Base-by-base conservation (phyloP, 2,797 vertebrate species). In the Argyrosomus regius region DNA sequence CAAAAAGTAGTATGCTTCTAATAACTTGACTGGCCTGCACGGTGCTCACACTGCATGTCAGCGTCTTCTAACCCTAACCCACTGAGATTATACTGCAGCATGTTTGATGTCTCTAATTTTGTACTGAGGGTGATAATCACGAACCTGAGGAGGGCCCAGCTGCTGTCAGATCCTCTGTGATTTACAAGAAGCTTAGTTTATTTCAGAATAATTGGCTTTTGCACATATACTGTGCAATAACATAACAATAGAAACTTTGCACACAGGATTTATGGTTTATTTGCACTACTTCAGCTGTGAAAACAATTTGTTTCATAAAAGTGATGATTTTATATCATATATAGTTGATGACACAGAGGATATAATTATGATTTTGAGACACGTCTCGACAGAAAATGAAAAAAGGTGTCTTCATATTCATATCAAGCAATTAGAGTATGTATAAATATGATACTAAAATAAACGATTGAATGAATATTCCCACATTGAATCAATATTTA, bases 71-170 rank as follows among this genome's bases (percentile, higher is more conserved):
- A 43, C 35, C 24, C 11, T 2, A 28, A 54, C 28, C 48, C 17
- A 12, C 2, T 31, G 22, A 9, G 24, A 45, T 45, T 17, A 45
- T 3, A 39, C 66, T 59, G 67, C 22, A 20, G 59, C 66, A 12
- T 54, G 60, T 53, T 57, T 24, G 16, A 69, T 16, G 13, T 49
- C 31, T 16, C 14, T 46, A 17, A 48, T 20, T 65, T 35, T 41
- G 39, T 63, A 26, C 56, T 10, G 50, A 46, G 35, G 17, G 9
- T 39, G 39, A 39, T 57, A 59, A 69, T 59, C 26, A 54, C 28
- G 53, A 59, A 28, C 31, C n/a, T 65, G 17, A 48, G 53, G 58
- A 70, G 48, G 49, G 50, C n/a, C 50, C 60, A 65, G 57, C 46
- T 35, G 56, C 48, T 41, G 62, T 54, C 59, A 62, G 61, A 72